Conservation (phyloP, 2,888 invertebrate genomes). For the Tenodera sinensis region DNA sequence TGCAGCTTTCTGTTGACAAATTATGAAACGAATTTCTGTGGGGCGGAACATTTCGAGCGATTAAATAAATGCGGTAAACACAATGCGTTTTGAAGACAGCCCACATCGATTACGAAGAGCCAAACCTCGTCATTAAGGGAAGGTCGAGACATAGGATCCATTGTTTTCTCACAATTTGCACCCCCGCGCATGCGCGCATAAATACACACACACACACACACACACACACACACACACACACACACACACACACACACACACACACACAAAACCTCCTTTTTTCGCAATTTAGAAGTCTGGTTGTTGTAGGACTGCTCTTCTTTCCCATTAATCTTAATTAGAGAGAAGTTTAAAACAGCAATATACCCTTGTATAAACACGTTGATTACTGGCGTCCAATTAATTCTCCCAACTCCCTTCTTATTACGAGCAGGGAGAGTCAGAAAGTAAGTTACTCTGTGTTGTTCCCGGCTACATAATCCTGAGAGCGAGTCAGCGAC, state of each 20-base stretch:
- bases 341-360: background rate
- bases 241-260: background rate
- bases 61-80: background rate
- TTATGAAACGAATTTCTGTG: background rate
- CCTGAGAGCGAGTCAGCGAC: background rate
- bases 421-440: background rate
- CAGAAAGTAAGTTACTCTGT: background rate
- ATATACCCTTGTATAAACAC: background rate
- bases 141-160: background rate
- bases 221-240: background rate
- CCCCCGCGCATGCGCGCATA: background rate
- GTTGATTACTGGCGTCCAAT: background rate
- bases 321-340: background rate
- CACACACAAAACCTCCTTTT: background rate
- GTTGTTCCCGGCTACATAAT: background rate
- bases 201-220: background rate
- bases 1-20: background rate
- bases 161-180: background rate
- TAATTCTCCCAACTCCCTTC: background rate
- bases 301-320: background rate
- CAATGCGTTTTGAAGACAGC: background rate
- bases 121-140: background rate
- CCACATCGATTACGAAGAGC: background rate
- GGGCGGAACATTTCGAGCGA: background rate
- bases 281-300: background rate